Evolutionary conservation across 2,797 vertebrate species (phyloP), one percentile per base, ranked within the genome.

Genomic region (Cyprinodon diabolis): DNA sequence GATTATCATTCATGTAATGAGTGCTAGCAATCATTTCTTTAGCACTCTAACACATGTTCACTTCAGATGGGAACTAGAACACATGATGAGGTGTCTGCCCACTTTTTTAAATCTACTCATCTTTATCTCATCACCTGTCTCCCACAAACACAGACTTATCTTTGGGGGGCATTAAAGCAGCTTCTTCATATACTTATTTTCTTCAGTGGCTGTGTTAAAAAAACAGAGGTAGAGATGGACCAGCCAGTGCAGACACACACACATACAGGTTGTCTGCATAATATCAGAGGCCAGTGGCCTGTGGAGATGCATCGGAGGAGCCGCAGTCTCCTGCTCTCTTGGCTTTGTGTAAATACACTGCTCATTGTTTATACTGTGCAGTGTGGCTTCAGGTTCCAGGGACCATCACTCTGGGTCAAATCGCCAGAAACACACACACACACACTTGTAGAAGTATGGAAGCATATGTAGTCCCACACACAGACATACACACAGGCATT

Each of bases 301-400:
- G 74, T 79, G 73, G 90, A 77, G 90, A 89, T 90, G 91, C 87
- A 82, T 79, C 78, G 81, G 88, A 90, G 85, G 83, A 86, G 87
- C 87, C 66, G n/a, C 81, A 83, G 91, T 85, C 88, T 90, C 89
- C 89, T 88, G 92, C 84, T 92, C 92, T 93, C 91, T 92, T 87
- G 87, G 87, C 87, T 89, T 85, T 87, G 87, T 93, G 84, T 94
- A 93, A 94, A 94, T 93, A 94, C 86, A 72, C 88, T 49, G 77
- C 88, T 90, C 90, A 72, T 85, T 94, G 91, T 94, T 92, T 92
- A 94, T 88, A 91, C 19, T 89, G 86, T 45, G 60, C 66, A 66
- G 85, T 90, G 90, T 89, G 90, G 92, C 90, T 92, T 92, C 92
- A 88, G 90, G 89, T 92, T 91, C 91, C 91, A 91, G 83, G 84